Evolutionary conservation across 2,888 invertebrate genomes (phyloP), one percentile per base, ranked within the genome.

Genomic region (Tetrapedia diversipes): DNA sequence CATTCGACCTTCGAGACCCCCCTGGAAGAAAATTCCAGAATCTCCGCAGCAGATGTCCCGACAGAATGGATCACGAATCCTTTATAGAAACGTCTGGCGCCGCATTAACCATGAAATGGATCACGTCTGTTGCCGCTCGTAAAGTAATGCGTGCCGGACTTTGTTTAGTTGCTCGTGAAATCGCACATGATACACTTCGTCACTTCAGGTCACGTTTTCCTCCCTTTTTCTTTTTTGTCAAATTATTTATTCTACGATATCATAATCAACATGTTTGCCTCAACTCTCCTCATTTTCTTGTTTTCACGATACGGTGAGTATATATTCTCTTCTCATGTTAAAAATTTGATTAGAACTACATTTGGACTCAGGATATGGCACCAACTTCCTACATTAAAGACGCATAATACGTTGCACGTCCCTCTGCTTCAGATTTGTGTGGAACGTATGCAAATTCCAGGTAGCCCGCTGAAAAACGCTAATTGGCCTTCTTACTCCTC

Each of bases 101-200:
- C 88, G 86, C 89, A 89, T 91, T 90, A 91, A 90, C 90, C 87
- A 80, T 85, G 84, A 86, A 90, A 91, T 91, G 90, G 90, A 90
- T 90, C 90, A 91, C 91, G 90, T 91, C 84, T 84, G 84, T 80
- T 56, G 51, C 37, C 81, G 86, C 89, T 89, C 91, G 91, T 91
- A 91, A 91, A 91, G 87, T 86, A 89, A 89, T 89, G 84, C 84
- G 77, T 80, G 80, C 85, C 72, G 88, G 89, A 90, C 89, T 88
- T 90, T 89, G 89, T 89, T 90, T 89, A 87, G 88, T 82, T 85
- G 66, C 69, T 71, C 74, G 77, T 72, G 82, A 83, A 84, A 86
- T 81, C 82, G 81, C 85, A 86, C 87, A 85, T 86, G 85, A 85
- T 80, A 81, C 22, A 80, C 86, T 83, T 80, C 83, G 72, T 60